These are phyloP conservation scores for Scomberomorus guttatus DNA, from an alignment of 2,797 vertebrate species.

Conservation along the genomic window DNA sequence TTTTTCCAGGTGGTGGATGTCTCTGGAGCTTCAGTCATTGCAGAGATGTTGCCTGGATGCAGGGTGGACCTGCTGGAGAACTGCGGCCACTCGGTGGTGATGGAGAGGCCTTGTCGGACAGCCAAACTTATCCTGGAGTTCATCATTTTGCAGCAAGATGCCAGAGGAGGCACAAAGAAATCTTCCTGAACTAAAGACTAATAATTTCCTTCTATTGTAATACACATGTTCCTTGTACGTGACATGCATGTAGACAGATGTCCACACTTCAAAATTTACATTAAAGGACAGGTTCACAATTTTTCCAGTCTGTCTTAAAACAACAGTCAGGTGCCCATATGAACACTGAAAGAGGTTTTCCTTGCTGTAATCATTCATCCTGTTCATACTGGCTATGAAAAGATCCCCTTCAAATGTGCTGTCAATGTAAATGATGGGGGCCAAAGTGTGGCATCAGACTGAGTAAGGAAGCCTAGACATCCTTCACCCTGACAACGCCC, in stretches of 20 bases:
- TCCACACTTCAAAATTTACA: not conserved
- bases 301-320: no score
- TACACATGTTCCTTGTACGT: not conserved
- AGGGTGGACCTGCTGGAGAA: conserved; percentile 95
- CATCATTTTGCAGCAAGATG: conserved; percentile 87
- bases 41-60: conserved; percentile 86
- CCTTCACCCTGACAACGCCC: no score
- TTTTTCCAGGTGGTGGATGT: conserved; percentile 91
- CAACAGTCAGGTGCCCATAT: no score
- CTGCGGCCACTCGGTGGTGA: conserved; percentile 95
- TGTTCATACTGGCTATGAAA: not conserved
- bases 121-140: conserved; percentile 96
- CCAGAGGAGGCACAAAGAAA: conserved; percentile 86
- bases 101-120: conserved; percentile 94
- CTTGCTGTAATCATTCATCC: not conserved
- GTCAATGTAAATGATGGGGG: no score
- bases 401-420: no score
- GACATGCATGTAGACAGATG: conserved; percentile 1
- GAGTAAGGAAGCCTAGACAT: no score
- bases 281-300: not conserved
- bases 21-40: conserved; percentile 90
- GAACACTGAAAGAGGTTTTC: not conserved
- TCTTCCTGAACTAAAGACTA: conserved; percentile 61
- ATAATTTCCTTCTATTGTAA: not conserved
- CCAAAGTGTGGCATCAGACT: no score